A percentile compares a stretch with the other conserved stretches of the same genome.
These are phyloP conservation scores for Sinonovacula constricta DNA, from an alignment of 1,140 invertebrate genomes.

Conservation along the genomic window DNA sequence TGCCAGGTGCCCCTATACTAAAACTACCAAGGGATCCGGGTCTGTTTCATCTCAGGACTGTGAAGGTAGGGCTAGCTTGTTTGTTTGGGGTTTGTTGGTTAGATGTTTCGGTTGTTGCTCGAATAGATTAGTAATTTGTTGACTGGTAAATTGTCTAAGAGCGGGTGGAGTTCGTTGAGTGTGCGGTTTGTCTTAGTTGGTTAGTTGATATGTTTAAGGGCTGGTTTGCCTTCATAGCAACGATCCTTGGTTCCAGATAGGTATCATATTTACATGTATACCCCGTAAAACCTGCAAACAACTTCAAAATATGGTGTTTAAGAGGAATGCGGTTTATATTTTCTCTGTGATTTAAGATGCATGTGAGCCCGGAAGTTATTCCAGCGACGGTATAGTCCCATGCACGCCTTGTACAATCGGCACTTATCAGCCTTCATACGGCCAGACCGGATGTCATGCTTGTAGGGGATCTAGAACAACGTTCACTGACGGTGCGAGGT, in stretches of 20 bases:
- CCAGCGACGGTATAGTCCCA: constrained; percentile 5
- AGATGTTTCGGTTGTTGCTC: too few species aligned
- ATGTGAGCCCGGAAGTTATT: constrained; percentile 13
- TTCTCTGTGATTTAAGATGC: too few species aligned
- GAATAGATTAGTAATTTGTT: too few species aligned
- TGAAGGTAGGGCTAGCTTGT: constrained; percentile 1
- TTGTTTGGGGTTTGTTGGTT: not conserved
- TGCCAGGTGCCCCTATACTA: constrained; percentile 8
- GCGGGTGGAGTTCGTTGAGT: too few species aligned
- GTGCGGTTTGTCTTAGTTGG: not conserved
- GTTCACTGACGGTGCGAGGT: not conserved
- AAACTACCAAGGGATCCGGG: not conserved
- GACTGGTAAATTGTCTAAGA: too few species aligned
- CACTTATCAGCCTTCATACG: constrained; percentile 14
- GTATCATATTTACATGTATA: too few species aligned
- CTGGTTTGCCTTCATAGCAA: too few species aligned
- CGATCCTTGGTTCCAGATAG: too few species aligned
- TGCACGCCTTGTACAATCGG: constrained; percentile 22
- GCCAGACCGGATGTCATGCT: not conserved
- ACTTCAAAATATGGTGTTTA: too few species aligned
- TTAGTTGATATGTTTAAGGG: too few species aligned
- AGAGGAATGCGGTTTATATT: too few species aligned
- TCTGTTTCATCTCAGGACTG: not conserved
- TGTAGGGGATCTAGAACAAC: constrained; percentile 15
- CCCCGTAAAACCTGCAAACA: too few species aligned